A percentile compares a stretch with the other conserved stretches of the same genome.
Evolutionary conservation across 2,888 invertebrate genomes (phyloP).

Genomic region (Mellilla xanthometata): DNA sequence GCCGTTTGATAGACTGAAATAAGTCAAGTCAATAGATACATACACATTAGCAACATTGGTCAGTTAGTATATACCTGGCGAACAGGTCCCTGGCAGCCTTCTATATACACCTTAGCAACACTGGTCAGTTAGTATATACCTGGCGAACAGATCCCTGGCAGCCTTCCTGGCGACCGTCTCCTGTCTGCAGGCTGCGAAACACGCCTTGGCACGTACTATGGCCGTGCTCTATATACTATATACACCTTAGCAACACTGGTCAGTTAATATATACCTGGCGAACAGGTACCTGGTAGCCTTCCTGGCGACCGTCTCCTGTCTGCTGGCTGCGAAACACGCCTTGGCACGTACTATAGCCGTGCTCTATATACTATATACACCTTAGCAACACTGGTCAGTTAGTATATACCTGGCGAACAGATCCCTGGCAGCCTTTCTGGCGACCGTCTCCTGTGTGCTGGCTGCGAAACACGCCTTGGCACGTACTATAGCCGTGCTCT

Average conservation of each 20-base stretch:
- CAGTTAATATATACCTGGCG: too few species aligned
- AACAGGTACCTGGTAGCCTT: conserved; percentile 94
- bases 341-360: conserved; percentile 76
- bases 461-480: conserved; percentile 89
- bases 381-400: too few species aligned
- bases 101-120: too few species aligned
- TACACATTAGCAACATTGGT: too few species aligned
- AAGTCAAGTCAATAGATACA: too few species aligned
- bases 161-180: conserved; percentile 95
- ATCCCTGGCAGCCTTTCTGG: conserved; percentile 92
- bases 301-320: conserved; percentile 93
- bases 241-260: too few species aligned
- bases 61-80: too few species aligned
- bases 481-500: conserved; percentile 71
- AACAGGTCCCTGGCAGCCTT: conserved; percentile 94
- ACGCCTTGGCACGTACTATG: conserved; percentile 83
- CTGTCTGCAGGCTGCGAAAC: conserved; percentile 91
- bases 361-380: too few species aligned
- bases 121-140: too few species aligned
- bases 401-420: conserved; percentile 93
- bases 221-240: too few species aligned
- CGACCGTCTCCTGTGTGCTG: conserved; percentile 92
- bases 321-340: conserved; percentile 91
- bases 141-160: conserved; percentile 92
- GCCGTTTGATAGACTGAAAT: conserved; percentile 88